Evolutionary conservation across 2,797 vertebrate genomes (phyloP).

Genomic region (Periophthalmus magnuspinnatus): DNA sequence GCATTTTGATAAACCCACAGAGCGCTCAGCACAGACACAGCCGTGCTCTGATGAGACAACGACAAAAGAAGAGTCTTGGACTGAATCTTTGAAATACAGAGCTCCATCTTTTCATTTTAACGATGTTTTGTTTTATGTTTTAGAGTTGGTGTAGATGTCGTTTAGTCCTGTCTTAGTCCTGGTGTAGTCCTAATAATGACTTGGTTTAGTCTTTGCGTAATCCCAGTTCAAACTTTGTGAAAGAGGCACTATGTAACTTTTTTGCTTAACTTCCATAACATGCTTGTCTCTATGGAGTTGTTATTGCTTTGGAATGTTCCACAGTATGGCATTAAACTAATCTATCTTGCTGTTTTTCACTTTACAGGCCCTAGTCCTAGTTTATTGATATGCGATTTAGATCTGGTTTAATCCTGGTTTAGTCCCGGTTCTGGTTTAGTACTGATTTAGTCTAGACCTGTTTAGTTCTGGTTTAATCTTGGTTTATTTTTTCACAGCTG

Average conservation of each 20-base stretch:
- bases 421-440: neutral
- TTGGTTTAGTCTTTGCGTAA: neutral
- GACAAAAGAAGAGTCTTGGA: conserved; percentile 51
- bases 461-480: neutral
- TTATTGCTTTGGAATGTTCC: too few relatives aligned
- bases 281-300: too few relatives aligned
- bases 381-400: neutral
- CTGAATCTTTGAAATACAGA: neutral
- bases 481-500: neutral
- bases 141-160: neutral
- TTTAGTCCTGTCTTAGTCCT: neutral
- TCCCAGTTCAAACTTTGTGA: neutral
- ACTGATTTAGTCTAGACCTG: neutral
- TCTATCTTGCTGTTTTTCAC: too few relatives aligned
- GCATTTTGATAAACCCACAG: conserved; percentile 29
- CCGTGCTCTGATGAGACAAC: conserved; percentile 37
- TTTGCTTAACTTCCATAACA: too few relatives aligned
- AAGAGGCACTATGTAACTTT: too few relatives aligned
- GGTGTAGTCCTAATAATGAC: neutral
- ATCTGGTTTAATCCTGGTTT: neutral
- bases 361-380: too few relatives aligned
- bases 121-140: too few relatives aligned
- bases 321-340: too few relatives aligned
- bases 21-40: conserved; percentile 43
- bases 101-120: too few relatives aligned